phyloP scores from a whole-genome alignment of 2,797 vertebrate genomes.

The Microctenopoma stevenorrisi region DNA sequence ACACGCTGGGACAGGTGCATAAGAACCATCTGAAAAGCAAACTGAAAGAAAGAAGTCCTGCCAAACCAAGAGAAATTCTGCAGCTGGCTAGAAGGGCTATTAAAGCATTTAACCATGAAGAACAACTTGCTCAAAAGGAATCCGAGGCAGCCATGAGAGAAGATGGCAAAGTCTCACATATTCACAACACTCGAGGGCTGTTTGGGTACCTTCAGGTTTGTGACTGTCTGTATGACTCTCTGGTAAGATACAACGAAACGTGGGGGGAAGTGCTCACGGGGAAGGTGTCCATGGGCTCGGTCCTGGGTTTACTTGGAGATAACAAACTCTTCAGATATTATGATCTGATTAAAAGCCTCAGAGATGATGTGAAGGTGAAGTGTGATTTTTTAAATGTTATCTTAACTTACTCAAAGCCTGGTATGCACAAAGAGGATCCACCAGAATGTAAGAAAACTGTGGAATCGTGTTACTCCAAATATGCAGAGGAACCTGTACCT shows the following conservation, averaged over 20 bases:
- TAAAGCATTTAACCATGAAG: conserved; percentile 35
- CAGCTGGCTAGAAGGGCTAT: background rate
- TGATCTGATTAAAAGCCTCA: background rate
- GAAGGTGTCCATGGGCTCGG: background rate
- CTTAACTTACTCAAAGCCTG: conserved; percentile 35
- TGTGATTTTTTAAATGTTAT: background rate
- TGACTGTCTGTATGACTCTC: conserved; percentile 7
- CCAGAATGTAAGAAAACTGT: background rate
- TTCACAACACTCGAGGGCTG: conserved; percentile 26
- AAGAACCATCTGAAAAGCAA: conserved; percentile 30
- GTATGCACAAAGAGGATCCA: background rate
- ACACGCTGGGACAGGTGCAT: conserved; percentile 58
- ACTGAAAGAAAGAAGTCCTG: fast-evolving
- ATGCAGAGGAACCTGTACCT: background rate
- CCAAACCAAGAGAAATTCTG: background rate
- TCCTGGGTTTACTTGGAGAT: conserved; percentile 1
- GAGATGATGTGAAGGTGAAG: conserved; percentile 16
- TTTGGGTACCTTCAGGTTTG: conserved; percentile 47
- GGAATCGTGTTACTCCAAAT: conserved; percentile 2
- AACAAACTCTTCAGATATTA: conserved; percentile 1
- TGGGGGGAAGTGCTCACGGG: conserved; percentile 18
- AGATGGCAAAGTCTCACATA: background rate
- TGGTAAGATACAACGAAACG: background rate
- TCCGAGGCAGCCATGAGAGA: background rate
- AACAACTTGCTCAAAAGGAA: conserved; percentile 35